Base-by-base conservation (phyloP, 2,113 vertebrate genomes). In the Chloebia gouldiae region DNA sequence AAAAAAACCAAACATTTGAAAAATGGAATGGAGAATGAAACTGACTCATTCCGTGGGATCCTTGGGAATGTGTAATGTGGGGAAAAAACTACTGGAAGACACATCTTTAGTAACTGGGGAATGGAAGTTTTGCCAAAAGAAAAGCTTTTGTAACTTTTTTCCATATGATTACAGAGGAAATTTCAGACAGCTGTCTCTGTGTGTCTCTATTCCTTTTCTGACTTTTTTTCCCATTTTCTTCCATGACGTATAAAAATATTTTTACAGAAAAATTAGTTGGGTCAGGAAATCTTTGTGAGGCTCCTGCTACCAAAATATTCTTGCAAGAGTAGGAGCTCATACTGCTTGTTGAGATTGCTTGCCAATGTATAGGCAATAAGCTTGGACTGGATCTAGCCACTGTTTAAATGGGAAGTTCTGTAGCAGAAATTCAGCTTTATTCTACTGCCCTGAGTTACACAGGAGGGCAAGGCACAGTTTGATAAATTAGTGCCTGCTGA, bases 41-140 rank as follows among this genome's bases (percentile, higher is more conserved):
- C 72, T 93, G 86, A 92, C 37, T 92, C 76, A 92, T 89, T 82
- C 44, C 90, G n/a, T 56, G 63, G 61, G 68, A 92, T 88, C 82
- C 21, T 50, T 68, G 40, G 21, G 45, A 88, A 83, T 86, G 65
- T 64, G 54, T 75, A 76, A 80, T 1, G 8, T 39, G 35, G 47
- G 59, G 59, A 56, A 44, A 84, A 84, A 84, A 64, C 3, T 56
- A 40, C 31, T 72, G 49, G 40, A 76, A 71, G 56, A 70, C 19
- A 14, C 10, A 73, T 73, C 45, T 86, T 69, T 59, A 65, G 53
- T 88, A 92, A 85, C 49, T 53, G n/a, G 19, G 42, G 22, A 53
- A 31, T 40, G 59, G 30, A 60, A 77, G 15, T 30, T 88, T 82
- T 86, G 59, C 23, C 33, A 60, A 21, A 71, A 86, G 22, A 76